These are phyloP conservation scores for Listrodromus nycthemerus DNA, from an alignment of 2,888 invertebrate genomes.

Conservation along the genomic window DNA sequence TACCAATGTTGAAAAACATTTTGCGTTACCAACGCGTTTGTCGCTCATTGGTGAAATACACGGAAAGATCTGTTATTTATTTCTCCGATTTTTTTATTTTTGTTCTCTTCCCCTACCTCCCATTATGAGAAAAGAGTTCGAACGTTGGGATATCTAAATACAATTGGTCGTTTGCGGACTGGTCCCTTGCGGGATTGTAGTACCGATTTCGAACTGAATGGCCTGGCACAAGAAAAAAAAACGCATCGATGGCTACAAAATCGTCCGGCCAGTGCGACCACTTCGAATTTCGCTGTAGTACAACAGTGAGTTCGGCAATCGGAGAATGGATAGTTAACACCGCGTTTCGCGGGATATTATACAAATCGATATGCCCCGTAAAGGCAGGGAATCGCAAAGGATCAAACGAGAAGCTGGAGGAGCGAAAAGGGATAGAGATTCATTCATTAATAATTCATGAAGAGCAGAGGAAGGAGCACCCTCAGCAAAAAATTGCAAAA, in stretches of 20 bases:
- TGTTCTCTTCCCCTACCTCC: background rate
- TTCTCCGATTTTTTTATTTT: background rate
- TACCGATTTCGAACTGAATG: slow-evolving; percentile 10
- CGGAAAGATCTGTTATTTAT: slow-evolving; percentile 30
- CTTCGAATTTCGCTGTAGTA: background rate
- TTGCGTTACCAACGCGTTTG: background rate
- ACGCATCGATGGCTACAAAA: slow-evolving; percentile 12
- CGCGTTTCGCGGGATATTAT: slow-evolving; percentile 54
- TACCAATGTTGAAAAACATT: background rate
- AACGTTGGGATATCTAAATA: slow-evolving; percentile 68
- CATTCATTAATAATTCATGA: slow-evolving; percentile 73
- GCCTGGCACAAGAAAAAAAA: slow-evolving; percentile 4
- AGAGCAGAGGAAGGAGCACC: slow-evolving; percentile 67
- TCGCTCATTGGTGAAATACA: slow-evolving; percentile 30
- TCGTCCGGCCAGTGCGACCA: slow-evolving; percentile 3
- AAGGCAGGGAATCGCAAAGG: slow-evolving; percentile 15
- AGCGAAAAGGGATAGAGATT: slow-evolving; percentile 42
- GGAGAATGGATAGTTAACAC: slow-evolving; percentile 61
- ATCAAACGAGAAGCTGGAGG: slow-evolving; percentile 16
- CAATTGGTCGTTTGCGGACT: slow-evolving; percentile 72
- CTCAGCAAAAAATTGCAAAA: slow-evolving; percentile 73
- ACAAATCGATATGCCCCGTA: slow-evolving; percentile 49
- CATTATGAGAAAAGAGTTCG: background rate
- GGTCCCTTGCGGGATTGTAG: slow-evolving; percentile 33
- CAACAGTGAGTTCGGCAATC: slow-evolving; percentile 11